Percentiles rank a stretch among this genome's conserved stretches.
phyloP scores from a whole-genome alignment of 2,797 vertebrate species.

The Aselliscus stoliczkanus region DNA sequence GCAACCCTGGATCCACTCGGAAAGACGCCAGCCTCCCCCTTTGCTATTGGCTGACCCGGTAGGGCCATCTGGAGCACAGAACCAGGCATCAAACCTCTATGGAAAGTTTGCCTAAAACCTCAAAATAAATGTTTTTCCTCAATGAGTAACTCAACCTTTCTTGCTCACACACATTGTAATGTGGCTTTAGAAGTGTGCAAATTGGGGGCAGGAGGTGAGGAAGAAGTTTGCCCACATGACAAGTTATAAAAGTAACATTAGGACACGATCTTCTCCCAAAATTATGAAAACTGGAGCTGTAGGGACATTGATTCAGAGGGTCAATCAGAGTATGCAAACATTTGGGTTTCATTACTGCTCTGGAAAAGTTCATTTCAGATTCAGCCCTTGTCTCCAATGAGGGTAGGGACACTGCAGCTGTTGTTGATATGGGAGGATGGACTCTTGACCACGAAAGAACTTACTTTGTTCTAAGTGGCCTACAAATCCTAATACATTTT shows the following conservation, averaged over 20 bases:
- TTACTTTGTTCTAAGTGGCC: background rate
- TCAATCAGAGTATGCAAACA: background rate
- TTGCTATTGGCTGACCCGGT: background rate
- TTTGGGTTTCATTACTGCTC: background rate
- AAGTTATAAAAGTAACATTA: background rate
- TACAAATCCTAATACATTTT: background rate
- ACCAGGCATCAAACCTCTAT: background rate
- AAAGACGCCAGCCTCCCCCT: background rate
- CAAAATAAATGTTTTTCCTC: conserved; percentile 30
- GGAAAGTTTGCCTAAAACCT: conserved; percentile 50
- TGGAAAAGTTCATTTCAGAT: background rate
- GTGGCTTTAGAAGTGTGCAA: background rate
- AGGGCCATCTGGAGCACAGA: conserved; percentile 38
- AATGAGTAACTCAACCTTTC: background rate
- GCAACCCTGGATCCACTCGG: background rate
- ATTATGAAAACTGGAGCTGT: background rate
- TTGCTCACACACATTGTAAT: background rate
- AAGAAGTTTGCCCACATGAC: background rate
- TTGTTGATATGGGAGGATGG: background rate
- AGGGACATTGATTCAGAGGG: background rate
- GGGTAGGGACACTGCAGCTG: background rate
- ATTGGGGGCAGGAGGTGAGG: background rate
- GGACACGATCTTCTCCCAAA: background rate
- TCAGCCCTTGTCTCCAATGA: background rate
- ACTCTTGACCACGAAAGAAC: background rate